Evolutionary conservation across 1,140 invertebrate species (phyloP).

Genomic region (Drosophila littoralis): DNA sequence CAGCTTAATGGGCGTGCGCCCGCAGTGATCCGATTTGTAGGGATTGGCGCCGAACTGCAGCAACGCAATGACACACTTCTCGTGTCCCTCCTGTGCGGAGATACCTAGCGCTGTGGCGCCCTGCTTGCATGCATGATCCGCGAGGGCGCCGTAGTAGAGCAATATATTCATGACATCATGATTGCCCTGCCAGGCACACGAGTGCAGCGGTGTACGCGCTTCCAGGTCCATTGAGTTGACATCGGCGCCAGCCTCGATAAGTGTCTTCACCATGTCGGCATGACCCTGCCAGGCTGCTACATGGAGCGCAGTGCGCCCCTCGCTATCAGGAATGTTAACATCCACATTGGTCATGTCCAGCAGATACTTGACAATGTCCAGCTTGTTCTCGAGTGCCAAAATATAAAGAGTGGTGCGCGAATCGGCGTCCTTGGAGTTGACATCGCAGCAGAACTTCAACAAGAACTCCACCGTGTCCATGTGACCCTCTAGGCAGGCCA

Average conservation of each 20-base stretch:
- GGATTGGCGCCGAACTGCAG: constrained; percentile 96
- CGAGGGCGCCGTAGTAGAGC: constrained; percentile 90
- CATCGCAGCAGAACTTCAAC: constrained; percentile 91
- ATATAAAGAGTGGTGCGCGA: constrained; percentile 96
- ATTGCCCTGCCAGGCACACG: constrained; percentile 98
- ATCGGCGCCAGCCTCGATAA: constrained; percentile 91
- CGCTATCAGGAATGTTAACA: constrained; percentile 94
- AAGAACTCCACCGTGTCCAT: constrained; percentile 92
- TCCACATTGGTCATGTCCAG: constrained; percentile 91
- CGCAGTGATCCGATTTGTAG: constrained; percentile 95
- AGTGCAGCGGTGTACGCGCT: constrained; percentile 94
- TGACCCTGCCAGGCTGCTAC: constrained; percentile 95
- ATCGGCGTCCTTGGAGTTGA: constrained; percentile 96
- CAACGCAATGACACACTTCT: constrained; percentile 94
- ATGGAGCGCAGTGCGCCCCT: constrained; percentile 96
- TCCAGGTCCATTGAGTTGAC: constrained; percentile 96
- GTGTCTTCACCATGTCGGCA: constrained; percentile 93
- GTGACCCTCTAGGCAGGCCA: constrained; percentile 87
- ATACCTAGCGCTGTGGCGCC: constrained; percentile 96
- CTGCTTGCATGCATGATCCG: constrained; percentile 96
- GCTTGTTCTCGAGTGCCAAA: constrained; percentile 94
- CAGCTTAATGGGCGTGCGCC: constrained; percentile 87
- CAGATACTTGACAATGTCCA: constrained; percentile 93
- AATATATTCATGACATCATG: constrained; percentile 92
- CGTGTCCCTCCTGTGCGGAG: constrained; percentile 95